Base-by-base conservation (phyloP, 2,797 vertebrate species). In the Mormyrus proboscirostris region DNA sequence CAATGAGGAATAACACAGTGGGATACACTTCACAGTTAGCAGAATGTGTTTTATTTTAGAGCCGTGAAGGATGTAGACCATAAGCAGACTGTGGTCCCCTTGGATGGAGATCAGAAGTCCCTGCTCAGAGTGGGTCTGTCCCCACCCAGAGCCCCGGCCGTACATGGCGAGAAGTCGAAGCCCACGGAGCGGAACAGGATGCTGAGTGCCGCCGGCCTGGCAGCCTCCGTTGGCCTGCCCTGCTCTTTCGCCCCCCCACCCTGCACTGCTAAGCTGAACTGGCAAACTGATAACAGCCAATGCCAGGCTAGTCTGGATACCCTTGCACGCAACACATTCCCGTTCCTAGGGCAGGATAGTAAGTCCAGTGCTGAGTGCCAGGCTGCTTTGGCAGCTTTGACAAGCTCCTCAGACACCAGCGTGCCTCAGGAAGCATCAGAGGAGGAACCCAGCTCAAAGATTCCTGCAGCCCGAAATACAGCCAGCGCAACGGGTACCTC, bases 141-240 rank as follows among this genome's bases (percentile, higher is more conserved):
- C 88, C 91, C 88, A 85, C 53, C 86, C 6, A 90, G 88, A 84
- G 87, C 90, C 2, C 92, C 95, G 0, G 89, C 94, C 8, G 1
- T 53, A 0, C 90, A 92, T 2, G 90, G 91, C 0, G 96, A 97
- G 88, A 93, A 92, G 5, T 94, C 94, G 53, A 95, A 92, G 89
- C 90, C 89, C 86, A 86, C 88, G 0, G 97, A 98, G 51, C 93
- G 94, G 2, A 94, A 92, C n/a, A 94, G 94, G 44, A 93, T 89
- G 8, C 90, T 90, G 57, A 95, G 94, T 79, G 91, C 94, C 57
- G 93, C 95, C 14, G 92, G 93, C 47, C 91, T 96, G 88, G 96
- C 96, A 0, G 95, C 96, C 6, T 96, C 96, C 0, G 96, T 96
- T 0, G 96, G 96, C 83, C 93, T 96, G 33, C 94, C 95, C 51